Conservation (phyloP, 64 coral and sea anemone species). For the Montipora sp. region DNA sequence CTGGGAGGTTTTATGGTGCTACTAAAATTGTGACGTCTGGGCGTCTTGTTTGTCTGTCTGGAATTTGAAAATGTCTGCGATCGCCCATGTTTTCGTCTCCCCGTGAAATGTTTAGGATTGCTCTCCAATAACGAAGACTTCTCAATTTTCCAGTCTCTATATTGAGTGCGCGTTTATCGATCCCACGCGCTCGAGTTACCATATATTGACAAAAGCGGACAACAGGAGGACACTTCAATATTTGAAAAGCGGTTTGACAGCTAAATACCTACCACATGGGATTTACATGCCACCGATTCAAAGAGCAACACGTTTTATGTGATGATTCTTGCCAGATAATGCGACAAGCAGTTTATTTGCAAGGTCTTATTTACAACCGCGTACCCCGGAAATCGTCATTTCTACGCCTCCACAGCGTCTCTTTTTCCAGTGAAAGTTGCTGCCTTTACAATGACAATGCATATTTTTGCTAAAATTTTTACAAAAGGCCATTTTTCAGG, state of each 20-base stretch:
- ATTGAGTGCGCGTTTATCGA: not conserved
- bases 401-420: too few species aligned
- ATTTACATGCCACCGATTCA: not conserved
- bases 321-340: not conserved
- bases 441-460: too few species aligned
- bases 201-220: too few species aligned
- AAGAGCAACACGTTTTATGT: not conserved
- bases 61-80: slow-evolving; percentile 38
- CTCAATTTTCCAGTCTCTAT: not conserved
- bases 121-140: not conserved
- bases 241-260: not conserved
- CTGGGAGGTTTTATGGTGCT: not conserved
- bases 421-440: too few species aligned
- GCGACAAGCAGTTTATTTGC: not conserved
- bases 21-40: slow-evolving; percentile 1
- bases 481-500: too few species aligned
- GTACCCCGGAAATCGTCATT: too few species aligned
- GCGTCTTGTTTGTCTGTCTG: slow-evolving; percentile 51
- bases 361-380: not conserved
- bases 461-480: too few species aligned
- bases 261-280: too few species aligned
- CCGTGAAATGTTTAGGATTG: not conserved
- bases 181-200: too few species aligned
- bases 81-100: slow-evolving; percentile 41
- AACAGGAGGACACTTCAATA: not conserved